A percentile compares a stretch with the other conserved stretches of the same genome.
These are phyloP conservation scores for Trichogramma evanescens DNA, from an alignment of 2,888 invertebrate genomes.

Conservation along the genomic window DNA sequence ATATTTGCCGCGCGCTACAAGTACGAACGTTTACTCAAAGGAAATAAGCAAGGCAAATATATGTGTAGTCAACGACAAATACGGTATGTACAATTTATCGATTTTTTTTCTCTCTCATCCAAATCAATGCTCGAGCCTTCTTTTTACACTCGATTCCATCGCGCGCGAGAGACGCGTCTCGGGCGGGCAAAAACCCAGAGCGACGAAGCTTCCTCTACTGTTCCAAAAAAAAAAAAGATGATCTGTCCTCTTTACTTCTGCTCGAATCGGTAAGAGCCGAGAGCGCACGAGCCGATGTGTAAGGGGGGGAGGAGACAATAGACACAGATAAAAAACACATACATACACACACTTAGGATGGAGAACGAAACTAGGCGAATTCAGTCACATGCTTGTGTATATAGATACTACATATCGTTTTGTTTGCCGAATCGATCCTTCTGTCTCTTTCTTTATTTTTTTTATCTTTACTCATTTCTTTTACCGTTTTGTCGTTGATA, in stretches of 20 bases:
- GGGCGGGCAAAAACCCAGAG: slow-evolving; percentile 12
- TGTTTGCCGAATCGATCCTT: background rate
- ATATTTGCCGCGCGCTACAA: background rate
- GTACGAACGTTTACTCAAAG: background rate
- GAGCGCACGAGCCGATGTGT: background rate
- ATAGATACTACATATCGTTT: slow-evolving; percentile 12
- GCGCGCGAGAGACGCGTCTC: slow-evolving; percentile 5
- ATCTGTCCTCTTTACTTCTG: slow-evolving; percentile 11
- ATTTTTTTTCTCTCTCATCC: background rate
- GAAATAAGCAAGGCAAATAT: background rate
- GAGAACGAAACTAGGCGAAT: too few species aligned
- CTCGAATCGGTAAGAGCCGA: background rate
- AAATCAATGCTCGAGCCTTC: slow-evolving; percentile 11
- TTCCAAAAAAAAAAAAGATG: background rate
- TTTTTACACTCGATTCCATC: slow-evolving; percentile 17
- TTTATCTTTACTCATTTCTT: background rate
- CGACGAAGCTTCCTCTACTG: slow-evolving; percentile 9
- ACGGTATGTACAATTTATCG: background rate
- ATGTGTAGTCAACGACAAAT: background rate
- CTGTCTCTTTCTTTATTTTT: background rate
- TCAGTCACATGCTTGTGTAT: background rate
- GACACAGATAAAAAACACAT: background rate
- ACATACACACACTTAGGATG: background rate
- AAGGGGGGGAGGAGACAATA: background rate
- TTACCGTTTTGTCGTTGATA: background rate